Evolutionary conservation across 2,888 invertebrate species (phyloP), one percentile per base, ranked within the genome.

Genomic region (Elgonia sp.): DNA sequence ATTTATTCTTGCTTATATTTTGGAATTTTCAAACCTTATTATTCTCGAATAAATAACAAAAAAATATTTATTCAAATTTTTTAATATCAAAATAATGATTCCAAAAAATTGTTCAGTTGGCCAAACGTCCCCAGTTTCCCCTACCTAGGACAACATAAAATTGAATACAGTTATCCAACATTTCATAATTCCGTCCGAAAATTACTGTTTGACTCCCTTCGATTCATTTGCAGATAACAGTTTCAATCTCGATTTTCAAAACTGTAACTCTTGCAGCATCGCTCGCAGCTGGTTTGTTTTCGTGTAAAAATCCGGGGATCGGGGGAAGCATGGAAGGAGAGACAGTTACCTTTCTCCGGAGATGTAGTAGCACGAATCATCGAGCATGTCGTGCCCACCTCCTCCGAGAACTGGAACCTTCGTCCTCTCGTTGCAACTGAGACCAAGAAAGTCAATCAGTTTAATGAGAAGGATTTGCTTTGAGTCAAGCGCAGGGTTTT

Each of bases 281-380:
- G 67, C 55, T 62, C 18, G 39, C 46, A 18, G 16, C n/a, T 42
- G 20, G 14, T 29, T 70, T 42, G 39, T 29, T 50, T 42, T 70
- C 20, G 57, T 57, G 37, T 80, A 79, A 76, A 86, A 77, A 86
- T 72, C 77, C 57, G 57, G 65, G 75, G 86, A 86, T 39, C 46
- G 2, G 46, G 67, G 40, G 63, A 53, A 75, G 86, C 60, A 84
- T 86, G 80, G 89, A 86, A 86, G 89, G 88, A 88, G 89, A 63
- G 77, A 88, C 83, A 82, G 82, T 88, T 86, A 82, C 89, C 88
- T 89, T 89, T 89, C 89, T 89, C 89, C 88, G 73, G 89, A 88
- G 89, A 89, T 88, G 88, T 39, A 67, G 77, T 79, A 84, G 82
- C 53, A 46, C 83, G 83, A 85, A 85, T 83, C 82, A 75, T 86